Evolutionary conservation across 2,797 vertebrate species (phyloP), one percentile per base, ranked within the genome.

Genomic region (Amblyraja radiata): DNA sequence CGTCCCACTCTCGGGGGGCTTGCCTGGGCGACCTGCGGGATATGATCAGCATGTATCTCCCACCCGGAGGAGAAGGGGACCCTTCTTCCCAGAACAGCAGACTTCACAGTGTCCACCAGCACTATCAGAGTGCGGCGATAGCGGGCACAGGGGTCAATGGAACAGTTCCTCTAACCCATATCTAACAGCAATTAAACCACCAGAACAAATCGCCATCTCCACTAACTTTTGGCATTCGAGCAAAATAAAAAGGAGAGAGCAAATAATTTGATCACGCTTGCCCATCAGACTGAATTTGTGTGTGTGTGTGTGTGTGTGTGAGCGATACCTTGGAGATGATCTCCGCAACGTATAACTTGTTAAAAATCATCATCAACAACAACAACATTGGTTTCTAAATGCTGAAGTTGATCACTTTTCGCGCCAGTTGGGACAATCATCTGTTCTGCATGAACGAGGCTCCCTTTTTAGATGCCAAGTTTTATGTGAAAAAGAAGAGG

Each of bases 41-140:
- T 95, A 99, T 99, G 99, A 99, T 99, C 96, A 99, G 99, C 97
- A 99, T 99, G 99, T 99, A 99, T 96, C 98, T 99, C 96, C 99
- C 99, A 23, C 98, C 98, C 94, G 98, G 99, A 25, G 99, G 98
- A 93, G 99, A 99, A 83, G 97, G 97, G 94, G 97, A 98, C 94
- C 96, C 98, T 61, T 96, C 97, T 93, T 97, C 99, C 95, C 98
- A 98, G 94, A 96, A 97, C 95, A 97, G 97, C 96, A 97, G 99
- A 95, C 97, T 99, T 96, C 99, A 99, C 96, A 97, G 98, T 95
- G 98, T 99, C 54, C 98, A 99, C 95, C 98, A 99, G 95, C 99
- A 99, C 96, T 99, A 99, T 96, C 98, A 98, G 95, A 97, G 96
- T 96, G 97, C 98, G 25, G 36, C 80, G 1, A 46, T 90, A 65